Evolutionary conservation across 2,113 vertebrate genomes (phyloP).

Genomic region (Alethe diademata): DNA sequence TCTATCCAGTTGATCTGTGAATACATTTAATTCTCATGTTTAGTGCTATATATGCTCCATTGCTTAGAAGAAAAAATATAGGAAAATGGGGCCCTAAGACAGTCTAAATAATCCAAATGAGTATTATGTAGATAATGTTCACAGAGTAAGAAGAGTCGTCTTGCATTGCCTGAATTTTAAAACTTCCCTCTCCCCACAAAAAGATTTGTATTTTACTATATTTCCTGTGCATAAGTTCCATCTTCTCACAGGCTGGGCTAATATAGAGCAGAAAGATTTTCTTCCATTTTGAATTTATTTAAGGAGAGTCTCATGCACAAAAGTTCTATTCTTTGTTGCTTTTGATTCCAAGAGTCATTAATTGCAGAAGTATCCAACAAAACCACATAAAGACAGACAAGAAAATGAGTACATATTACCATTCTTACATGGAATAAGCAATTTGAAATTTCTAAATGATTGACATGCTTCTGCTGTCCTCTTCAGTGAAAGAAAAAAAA

Average conservation of each 20-base stretch:
- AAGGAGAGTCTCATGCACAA: background rate
- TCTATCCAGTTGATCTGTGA: background rate
- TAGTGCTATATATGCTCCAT: background rate
- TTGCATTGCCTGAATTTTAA: background rate
- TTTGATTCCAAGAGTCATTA: background rate
- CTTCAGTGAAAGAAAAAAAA: background rate
- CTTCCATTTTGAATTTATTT: background rate
- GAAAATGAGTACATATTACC: background rate
- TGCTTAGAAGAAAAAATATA: background rate
- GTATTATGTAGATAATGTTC: background rate
- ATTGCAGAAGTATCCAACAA: background rate
- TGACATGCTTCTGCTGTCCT: background rate
- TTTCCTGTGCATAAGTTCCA: background rate
- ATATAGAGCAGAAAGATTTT: background rate
- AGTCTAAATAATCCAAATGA: background rate
- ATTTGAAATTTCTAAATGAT: background rate
- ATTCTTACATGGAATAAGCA: background rate
- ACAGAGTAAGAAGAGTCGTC: background rate
- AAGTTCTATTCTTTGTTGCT: background rate
- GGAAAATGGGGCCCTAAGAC: background rate
- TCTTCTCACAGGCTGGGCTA: background rate
- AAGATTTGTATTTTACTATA: background rate
- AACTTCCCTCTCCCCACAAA: rapidly evolving
- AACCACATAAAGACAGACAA: background rate
- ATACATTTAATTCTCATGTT: background rate